Base-by-base conservation (phyloP, 2,113 vertebrate genomes). In the Alexandromys fortis region DNA sequence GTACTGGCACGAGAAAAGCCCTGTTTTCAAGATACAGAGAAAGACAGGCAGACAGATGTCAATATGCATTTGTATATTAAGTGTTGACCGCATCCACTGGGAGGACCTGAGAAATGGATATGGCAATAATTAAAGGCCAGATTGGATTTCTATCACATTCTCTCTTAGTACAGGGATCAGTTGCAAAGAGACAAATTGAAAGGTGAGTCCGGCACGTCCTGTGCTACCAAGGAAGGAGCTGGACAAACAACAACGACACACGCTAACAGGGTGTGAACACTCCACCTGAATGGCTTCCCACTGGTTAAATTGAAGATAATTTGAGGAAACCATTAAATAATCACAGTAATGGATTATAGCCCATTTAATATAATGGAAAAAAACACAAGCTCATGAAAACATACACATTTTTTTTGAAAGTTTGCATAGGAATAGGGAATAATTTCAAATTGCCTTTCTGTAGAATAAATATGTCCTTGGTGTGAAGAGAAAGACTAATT, bases 71-170 rank as follows among this genome's bases (percentile, higher is more conserved):
- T 70, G 10, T 28, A 3, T 22, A 22, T 24, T 67, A 49, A 49
- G 49, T 49, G 42, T 49, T 85, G 87, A 63, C 19, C 72, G n/a
- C 77, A 21, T 42, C 19, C 17, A 86, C 12, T 42, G 16, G 91
- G 26, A 87, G n/a, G 33, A 28, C 12, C 30, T 77, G 38, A 65
- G 49, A 90, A 90, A 78, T 33, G n/a, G 38, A 73, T 49, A n/a
- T 45, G 30, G 47, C 33, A 61, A 21, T 83, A 88, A 91, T 5
- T 26, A 76, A 79, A 81, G 42, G 9, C 12, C 33, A 90, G 52
- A 90, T 35, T 90, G 61, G 19, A 38, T 76, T 94, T 52, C 78
- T 92, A 75, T 67, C 85, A n/a, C 24, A 75, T 68, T 95, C 92
- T 49, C 78, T 76, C 63, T 28, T 68, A 83, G 93, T 91, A 75